A percentile compares a stretch with the other conserved stretches of the same genome.
phyloP scores from a whole-genome alignment of 2,888 invertebrate species.

The Diaphora mendica region DNA sequence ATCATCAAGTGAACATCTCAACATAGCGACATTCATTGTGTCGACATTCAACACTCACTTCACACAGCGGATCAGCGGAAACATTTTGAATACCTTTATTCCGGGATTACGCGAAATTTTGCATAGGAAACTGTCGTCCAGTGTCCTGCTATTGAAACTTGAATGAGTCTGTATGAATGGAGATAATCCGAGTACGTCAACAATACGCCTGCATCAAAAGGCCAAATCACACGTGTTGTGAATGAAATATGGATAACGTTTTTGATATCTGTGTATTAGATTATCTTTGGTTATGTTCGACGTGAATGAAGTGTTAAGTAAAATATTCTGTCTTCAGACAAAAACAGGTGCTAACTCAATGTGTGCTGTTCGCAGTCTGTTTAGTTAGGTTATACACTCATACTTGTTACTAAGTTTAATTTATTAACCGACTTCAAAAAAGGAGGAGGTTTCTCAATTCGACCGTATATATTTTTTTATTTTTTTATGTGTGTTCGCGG shows the following conservation, averaged over 20 bases:
- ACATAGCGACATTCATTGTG: slow-evolving; percentile 63
- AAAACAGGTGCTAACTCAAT: neutral
- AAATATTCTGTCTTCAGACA: slow-evolving; percentile 34
- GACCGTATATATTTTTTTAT: too few relatives aligned
- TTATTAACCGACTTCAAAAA: too few relatives aligned
- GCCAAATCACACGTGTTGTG: slow-evolving; percentile 78
- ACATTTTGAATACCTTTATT: slow-evolving; percentile 79
- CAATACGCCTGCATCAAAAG: slow-evolving; percentile 71
- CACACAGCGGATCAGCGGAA: slow-evolving; percentile 71
- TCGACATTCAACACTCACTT: slow-evolving; percentile 44
- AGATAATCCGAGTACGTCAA: slow-evolving; percentile 63
- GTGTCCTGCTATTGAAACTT: slow-evolving; percentile 72
- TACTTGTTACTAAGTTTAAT: neutral
- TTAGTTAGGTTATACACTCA: too few relatives aligned
- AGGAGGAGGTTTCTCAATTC: too few relatives aligned
- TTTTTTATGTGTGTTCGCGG: too few relatives aligned
- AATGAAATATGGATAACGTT: slow-evolving; percentile 75
- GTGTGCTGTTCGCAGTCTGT: neutral
- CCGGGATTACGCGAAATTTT: slow-evolving; percentile 83
- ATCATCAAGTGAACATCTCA: slow-evolving; percentile 79
- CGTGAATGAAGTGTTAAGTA: slow-evolving; percentile 39
- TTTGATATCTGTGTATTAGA: slow-evolving; percentile 66
- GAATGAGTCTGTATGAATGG: slow-evolving; percentile 70
- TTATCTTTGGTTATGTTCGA: slow-evolving; percentile 64
- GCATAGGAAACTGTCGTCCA: slow-evolving; percentile 84